Percentiles rank a stretch among this genome's conserved stretches.
Evolutionary conservation across 2,113 vertebrate species (phyloP).

Genomic region (Bucco capensis): DNA sequence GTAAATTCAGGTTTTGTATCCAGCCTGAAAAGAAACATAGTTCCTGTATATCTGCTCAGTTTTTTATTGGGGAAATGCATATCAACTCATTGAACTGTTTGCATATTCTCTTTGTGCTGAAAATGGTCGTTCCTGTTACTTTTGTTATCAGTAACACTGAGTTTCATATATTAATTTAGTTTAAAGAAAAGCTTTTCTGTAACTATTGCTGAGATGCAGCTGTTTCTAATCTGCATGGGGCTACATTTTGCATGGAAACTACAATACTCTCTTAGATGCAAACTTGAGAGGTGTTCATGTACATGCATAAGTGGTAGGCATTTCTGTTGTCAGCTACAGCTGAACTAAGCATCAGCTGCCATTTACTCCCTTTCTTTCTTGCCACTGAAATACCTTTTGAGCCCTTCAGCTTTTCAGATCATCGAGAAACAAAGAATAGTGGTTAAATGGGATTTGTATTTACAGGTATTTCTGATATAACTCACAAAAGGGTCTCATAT

Average conservation of each 20-base stretch:
- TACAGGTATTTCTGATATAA: background rate
- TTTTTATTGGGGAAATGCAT: background rate
- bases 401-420: background rate
- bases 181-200: background rate
- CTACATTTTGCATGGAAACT: background rate
- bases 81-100: background rate
- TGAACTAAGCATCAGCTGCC: background rate
- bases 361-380: background rate
- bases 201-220: background rate
- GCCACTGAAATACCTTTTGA: background rate
- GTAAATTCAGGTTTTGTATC: background rate
- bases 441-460: background rate
- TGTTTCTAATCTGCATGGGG: background rate
- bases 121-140: background rate
- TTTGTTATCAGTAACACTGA: background rate
- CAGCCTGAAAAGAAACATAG: background rate
- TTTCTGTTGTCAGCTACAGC: background rate
- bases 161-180: background rate
- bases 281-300: background rate
- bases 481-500: background rate
- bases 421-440: background rate
- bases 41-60: background rate
- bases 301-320: background rate
- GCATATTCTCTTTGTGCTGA: background rate
- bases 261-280: background rate